Evolutionary conservation across 2,797 vertebrate genomes (phyloP), one percentile per base, ranked within the genome.

Genomic region (Psittacula echo): DNA sequence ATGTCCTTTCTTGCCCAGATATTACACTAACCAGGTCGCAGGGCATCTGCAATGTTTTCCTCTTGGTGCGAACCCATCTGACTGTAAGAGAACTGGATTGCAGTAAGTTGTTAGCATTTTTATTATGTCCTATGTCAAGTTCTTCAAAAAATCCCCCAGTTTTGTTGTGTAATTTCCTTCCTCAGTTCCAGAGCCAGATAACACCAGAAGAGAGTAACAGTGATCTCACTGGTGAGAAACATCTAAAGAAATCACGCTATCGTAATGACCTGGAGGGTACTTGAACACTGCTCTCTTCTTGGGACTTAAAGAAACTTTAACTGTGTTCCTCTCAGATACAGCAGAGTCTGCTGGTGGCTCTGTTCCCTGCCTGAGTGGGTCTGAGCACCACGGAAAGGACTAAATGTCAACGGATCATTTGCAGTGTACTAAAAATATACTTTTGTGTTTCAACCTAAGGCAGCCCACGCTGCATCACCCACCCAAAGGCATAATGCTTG

Each of bases 11-110:
- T 73, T 93, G 92, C 87, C 90, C 89, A 90, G 65, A 91, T 89
- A 83, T 89, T 96, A 65, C 93, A 87, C 81, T 97, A 97, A 94
- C 87, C 90, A 93, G 89, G 94, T 95, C 96, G 93, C 91, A 88
- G 83, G 94, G 89, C 75, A 94, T 91, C 72, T 80, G 87, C 87
- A 91, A 53, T 56, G 89, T 78, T 85, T 96, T 94, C 93, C 94
- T 74, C 37, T 75, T 93, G 88, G 72, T 95, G 86, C 67, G 75
- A 93, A 87, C 50, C 93, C 51, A 53, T 93, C 87, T 94, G 80
- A 88, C 32, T 90, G 82, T 71, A 97, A 89, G 87, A 96, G 93
- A 95, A 94, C 73, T 90, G 76, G 81, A 89, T 90, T 96, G 75
- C 86, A 85, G 95, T 66, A 73, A 24, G 26, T 75, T 50, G 65